A percentile compares a stretch with the other conserved stretches of the same genome.
These are phyloP conservation scores for Yponomeuta cagnagella DNA, from an alignment of 2,888 invertebrate species.

Conservation along the genomic window DNA sequence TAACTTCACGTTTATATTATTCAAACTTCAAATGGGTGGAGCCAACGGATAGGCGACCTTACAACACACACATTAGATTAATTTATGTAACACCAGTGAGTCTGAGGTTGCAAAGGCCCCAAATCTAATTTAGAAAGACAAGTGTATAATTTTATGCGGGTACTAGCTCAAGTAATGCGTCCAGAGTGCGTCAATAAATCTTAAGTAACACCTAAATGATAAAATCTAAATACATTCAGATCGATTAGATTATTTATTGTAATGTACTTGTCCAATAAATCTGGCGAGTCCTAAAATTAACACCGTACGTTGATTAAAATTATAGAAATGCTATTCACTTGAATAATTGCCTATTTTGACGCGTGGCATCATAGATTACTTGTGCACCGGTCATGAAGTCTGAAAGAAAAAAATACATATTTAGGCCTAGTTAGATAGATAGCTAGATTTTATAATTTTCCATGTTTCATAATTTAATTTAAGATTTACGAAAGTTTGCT, in stretches of 20 bases:
- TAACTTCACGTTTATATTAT: neutral
- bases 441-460: no score
- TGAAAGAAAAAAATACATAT: neutral
- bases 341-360: constrained; percentile 1
- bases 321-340: constrained; percentile 9
- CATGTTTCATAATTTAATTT: no score
- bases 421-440: no score
- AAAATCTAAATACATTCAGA: constrained; percentile 13
- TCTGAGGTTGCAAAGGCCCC: constrained; percentile 15
- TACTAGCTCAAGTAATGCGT: constrained; percentile 1
- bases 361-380: neutral
- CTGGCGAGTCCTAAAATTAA: neutral
- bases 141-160: constrained; percentile 13
- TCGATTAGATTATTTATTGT: constrained; percentile 14
- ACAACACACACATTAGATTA: neutral
- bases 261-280: constrained; percentile 9
- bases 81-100: neutral
- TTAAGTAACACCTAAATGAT: constrained; percentile 8
- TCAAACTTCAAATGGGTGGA: neutral
- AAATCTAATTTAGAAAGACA: constrained; percentile 10
- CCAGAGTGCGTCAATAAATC: constrained; percentile 11
- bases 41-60: neutral
- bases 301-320: constrained; percentile 9
- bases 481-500: no score
- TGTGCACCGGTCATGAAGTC: neutral